Evolutionary conservation across 2,888 invertebrate genomes (phyloP).

Genomic region (Alcis repandata): DNA sequence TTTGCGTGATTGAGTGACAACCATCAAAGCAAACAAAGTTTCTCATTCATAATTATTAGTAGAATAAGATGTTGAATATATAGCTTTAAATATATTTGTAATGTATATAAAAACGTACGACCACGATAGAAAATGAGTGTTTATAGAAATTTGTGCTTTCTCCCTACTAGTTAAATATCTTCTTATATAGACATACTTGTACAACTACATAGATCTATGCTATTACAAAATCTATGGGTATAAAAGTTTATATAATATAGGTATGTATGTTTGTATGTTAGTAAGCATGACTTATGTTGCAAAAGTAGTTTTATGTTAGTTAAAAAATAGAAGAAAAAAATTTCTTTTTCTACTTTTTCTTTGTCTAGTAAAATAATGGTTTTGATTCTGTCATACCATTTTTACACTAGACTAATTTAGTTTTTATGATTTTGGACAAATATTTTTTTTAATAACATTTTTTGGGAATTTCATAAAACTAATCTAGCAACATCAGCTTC

Average conservation of each 20-base stretch:
- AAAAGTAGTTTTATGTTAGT: background rate
- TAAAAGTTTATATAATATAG: constrained; percentile 66
- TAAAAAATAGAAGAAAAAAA: too few relatives aligned
- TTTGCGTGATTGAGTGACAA: too few relatives aligned
- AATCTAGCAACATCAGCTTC: constrained; percentile 21
- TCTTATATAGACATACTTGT: constrained; percentile 61
- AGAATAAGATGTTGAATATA: constrained; percentile 48
- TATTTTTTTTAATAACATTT: too few relatives aligned
- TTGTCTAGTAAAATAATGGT: too few relatives aligned
- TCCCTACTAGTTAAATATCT: constrained; percentile 52
- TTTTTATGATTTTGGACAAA: too few relatives aligned
- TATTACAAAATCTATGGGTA: constrained; percentile 78
- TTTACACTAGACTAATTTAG: too few relatives aligned
- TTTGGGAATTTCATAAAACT: constrained; percentile 18
- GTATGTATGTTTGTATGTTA: constrained; percentile 47
- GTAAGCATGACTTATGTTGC: constrained; percentile 32
- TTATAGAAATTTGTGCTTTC: constrained; percentile 76
- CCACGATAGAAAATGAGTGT: constrained; percentile 72
- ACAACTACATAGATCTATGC: constrained; percentile 61
- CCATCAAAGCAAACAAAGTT: too few relatives aligned
- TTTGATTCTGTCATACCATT: too few relatives aligned
- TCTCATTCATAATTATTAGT: too few relatives aligned
- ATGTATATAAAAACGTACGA: constrained; percentile 57
- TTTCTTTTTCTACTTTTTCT: too few relatives aligned
- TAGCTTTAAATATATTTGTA: constrained; percentile 39